phyloP scores from a whole-genome alignment of 2,113 vertebrate species.

The Hemiprocne comata region DNA sequence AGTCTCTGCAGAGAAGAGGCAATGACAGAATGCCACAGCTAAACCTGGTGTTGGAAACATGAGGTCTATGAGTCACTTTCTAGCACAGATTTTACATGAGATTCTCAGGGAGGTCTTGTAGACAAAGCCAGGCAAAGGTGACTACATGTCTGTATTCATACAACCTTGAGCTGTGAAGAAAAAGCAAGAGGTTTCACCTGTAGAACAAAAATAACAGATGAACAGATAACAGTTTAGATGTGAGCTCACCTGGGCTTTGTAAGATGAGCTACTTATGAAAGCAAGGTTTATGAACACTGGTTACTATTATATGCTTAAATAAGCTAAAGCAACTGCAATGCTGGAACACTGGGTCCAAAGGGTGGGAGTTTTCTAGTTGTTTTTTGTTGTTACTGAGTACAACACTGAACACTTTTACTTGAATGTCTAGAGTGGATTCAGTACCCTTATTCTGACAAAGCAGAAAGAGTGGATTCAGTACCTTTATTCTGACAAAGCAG shows the following conservation, averaged over 20 bases:
- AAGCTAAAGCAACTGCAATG: background rate
- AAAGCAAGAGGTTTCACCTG: background rate
- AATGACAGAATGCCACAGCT: background rate
- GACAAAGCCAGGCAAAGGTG: background rate
- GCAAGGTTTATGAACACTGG: rapidly evolving
- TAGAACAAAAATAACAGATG: rapidly evolving
- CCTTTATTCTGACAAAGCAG: background rate
- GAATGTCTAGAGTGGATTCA: too few relatives aligned
- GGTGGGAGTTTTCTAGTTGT: rapidly evolving
- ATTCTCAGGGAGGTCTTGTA: background rate
- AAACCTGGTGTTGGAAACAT: background rate
- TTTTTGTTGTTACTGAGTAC: background rate
- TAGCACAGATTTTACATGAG: background rate
- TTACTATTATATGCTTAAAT: background rate
- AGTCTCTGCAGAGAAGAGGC: background rate
- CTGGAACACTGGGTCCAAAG: background rate
- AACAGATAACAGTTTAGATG: background rate
- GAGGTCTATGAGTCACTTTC: background rate
- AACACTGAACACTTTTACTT: background rate
- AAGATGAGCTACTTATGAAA: background rate
- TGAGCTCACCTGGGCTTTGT: background rate
- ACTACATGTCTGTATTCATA: background rate
- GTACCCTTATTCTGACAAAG: background rate
- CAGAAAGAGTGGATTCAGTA: background rate
- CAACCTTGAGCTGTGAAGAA: background rate